Base-by-base conservation (phyloP, 2,113 vertebrate species). In the Rhineura floridana region DNA sequence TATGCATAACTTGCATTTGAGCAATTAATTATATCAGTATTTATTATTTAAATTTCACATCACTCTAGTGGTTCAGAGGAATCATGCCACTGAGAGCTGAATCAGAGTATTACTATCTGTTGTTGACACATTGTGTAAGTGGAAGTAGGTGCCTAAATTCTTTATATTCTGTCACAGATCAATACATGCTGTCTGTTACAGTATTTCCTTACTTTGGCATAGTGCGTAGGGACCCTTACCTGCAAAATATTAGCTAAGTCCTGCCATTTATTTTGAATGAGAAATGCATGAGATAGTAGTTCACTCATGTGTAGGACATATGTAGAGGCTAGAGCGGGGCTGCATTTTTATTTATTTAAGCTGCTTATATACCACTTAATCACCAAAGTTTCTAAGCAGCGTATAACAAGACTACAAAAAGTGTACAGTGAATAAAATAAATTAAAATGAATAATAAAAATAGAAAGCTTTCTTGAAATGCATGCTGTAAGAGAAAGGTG, bases 161-260 rank as follows among this genome's bases (percentile, higher is more conserved):
- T 19, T 44, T 46, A 44, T 28, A 46, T 25, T 48, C 75, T 33
- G 28, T 67, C 42, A 17, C 33, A 28, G 44, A 83, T 65, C 28
- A 33, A 30, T 78, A 50, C 30, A 65, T 50, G 39, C 0, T 12
- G 12, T 44, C 81, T 46, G 84, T 92, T 83, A 83, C 78, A 5
- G 69, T 30, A 85, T 91, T 86, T 85, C 19, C 72, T 44, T 83
- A 11, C 9, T 70, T 90, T 33, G 19, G 19, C 85, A 84, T 69
- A 10, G n/a, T 86, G 19, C 1, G 88, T 90, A 84, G 2, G 3
- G 12, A 21, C 84, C 2, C 88, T 36, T 73, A 3, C 17, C 36
- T 88, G 44, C 23, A 83, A 81, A 86, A 59, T 46, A 72, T 6
- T 81, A 78, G 77, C 0, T 55, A 2, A 70, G 13, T 70, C 69